Evolutionary conservation across 2,888 invertebrate species (phyloP).

Genomic region (Drosophila bunnanda): DNA sequence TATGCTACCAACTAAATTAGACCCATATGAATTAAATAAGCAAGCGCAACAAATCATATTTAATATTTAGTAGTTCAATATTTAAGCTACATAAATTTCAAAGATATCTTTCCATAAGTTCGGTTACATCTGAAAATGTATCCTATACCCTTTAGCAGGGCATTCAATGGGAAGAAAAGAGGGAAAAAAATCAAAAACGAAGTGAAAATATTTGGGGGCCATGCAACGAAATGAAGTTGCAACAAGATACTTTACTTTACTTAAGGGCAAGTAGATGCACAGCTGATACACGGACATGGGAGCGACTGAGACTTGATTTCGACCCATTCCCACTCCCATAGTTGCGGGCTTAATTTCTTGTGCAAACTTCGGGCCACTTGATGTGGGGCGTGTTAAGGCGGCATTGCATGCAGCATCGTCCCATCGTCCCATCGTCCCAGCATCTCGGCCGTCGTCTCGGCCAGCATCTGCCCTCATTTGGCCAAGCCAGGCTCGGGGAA

Average conservation of each 20-base stretch:
- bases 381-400: slow-evolving; percentile 55
- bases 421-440: slow-evolving; percentile 20
- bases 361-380: slow-evolving; percentile 71
- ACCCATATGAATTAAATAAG: no score
- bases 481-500: slow-evolving; percentile 45
- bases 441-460: slow-evolving; percentile 13
- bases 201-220: slow-evolving; percentile 76
- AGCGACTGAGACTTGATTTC: slow-evolving; percentile 56
- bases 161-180: background rate
- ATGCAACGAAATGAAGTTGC: slow-evolving; percentile 78
- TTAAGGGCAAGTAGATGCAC: slow-evolving; percentile 81
- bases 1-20: no score
- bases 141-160: slow-evolving; percentile 1
- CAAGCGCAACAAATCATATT: background rate
- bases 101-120: background rate
- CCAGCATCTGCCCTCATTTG: slow-evolving; percentile 72
- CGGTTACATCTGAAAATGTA: background rate
- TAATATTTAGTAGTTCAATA: background rate
- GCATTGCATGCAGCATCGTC: slow-evolving; percentile 53
- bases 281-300: slow-evolving; percentile 74
- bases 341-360: slow-evolving; percentile 70
- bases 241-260: slow-evolving; percentile 81
- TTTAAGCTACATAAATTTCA: background rate
- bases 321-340: slow-evolving; percentile 55
- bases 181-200: slow-evolving; percentile 23